phyloP scores from a whole-genome alignment of 2,113 vertebrate species.

The Cheirogaleus medius region DNA sequence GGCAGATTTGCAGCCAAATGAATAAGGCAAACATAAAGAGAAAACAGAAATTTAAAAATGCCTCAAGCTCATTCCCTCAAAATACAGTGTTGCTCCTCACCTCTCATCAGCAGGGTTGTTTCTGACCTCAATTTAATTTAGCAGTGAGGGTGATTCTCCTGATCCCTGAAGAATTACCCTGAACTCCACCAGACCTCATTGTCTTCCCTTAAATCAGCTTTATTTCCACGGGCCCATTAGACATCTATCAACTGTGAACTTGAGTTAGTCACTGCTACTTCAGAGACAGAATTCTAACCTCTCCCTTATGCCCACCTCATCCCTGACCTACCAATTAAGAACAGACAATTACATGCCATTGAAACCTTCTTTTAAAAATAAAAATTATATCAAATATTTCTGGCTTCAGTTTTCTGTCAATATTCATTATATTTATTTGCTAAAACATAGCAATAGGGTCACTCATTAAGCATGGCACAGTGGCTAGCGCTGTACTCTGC shows the following conservation, averaged over 20 bases:
- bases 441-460: not conserved
- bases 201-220: slow-evolving; percentile 59
- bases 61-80: not conserved
- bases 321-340: not conserved
- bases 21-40: not conserved
- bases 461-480: slow-evolving; percentile 35
- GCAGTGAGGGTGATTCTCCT: slow-evolving; percentile 44
- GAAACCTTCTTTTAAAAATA: not conserved
- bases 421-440: slow-evolving; percentile 24
- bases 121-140: slow-evolving; percentile 64
- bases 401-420: not conserved
- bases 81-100: not conserved
- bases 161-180: slow-evolving; percentile 66
- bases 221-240: slow-evolving; percentile 51
- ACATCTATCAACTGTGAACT: slow-evolving; percentile 63
- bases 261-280: not conserved
- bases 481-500: not conserved
- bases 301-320: not conserved
- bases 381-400: not conserved
- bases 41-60: not conserved
- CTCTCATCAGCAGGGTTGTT: not conserved
- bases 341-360: not conserved
- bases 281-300: not conserved
- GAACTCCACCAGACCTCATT: slow-evolving; percentile 68
- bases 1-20: not conserved